Evolutionary conservation across 2,888 invertebrate species (phyloP), one percentile per base, ranked within the genome.

Genomic region (Neoitamus cyanurus): DNA sequence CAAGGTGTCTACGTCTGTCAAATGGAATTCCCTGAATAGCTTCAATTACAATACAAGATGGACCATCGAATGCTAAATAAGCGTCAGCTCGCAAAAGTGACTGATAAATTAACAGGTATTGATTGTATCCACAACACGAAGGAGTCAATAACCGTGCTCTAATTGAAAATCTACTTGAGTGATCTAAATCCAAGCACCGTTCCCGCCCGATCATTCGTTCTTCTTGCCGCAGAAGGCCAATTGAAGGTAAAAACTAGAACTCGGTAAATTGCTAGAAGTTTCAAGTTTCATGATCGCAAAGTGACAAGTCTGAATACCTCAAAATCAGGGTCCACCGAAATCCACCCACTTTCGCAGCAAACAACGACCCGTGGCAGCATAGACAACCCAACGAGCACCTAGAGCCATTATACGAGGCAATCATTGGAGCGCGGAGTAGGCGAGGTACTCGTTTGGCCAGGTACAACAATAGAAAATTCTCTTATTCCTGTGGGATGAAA

Each of bases 281-380:
- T 82, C 82, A 82, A 37, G 69, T 82, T 82, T 69, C 82, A 37
- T 3, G 58, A 69, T n/a, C 37, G 68, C n/a, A 80, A 73, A 69
- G 31, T 69, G 69, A 82, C 82, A 69, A 69, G 82, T 82, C 69
- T 69, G 82, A 82, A 82, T 69, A 82, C 68, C 34, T 37, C 69
- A 69, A 69, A 82, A 82, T 82, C 69, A 82, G 69, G 82, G 82
- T 82, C 82, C 69, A 25, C 68, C 69, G 37, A 82, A 82, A 69
- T 69, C 68, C 82, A 82, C 82, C 82, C 82, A 82, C 82, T 82
- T 68, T 69, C 82, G 20, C 13, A 13, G 31, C 31, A 78, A 78
- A 46, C 82, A 75, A 82, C 13, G 37, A 25, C 69, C 30, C 58
- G 58, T 58, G 58, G 15, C 58, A 9, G 6, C 20, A 34, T 7